Conservation (phyloP, 2,888 invertebrate genomes). For the Clusia tigrina region DNA sequence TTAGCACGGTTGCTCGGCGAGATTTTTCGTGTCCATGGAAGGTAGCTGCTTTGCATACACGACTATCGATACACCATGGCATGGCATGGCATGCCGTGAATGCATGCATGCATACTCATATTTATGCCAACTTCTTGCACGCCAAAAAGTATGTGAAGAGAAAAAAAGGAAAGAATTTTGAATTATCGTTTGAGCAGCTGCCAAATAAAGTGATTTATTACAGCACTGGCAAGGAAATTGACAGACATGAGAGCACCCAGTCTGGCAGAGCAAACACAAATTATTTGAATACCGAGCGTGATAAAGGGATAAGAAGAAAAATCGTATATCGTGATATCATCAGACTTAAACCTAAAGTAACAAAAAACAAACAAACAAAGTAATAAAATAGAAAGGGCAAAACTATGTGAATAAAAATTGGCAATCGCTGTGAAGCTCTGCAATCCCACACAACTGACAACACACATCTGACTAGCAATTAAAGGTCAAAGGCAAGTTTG, state of each 20-base stretch:
- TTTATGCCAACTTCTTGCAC: too few relatives aligned
- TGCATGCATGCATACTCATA: not conserved
- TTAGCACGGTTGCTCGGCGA: too few relatives aligned
- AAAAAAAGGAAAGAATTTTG: not conserved
- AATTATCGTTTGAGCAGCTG: not conserved
- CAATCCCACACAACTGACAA: not conserved
- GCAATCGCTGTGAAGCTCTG: not conserved
- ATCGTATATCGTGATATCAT: too few relatives aligned
- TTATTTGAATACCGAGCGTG: not conserved
- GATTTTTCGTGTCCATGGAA: too few relatives aligned
- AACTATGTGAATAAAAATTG: not conserved
- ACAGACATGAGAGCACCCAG: not conserved
- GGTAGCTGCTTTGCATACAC: too few relatives aligned
- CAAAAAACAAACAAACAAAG: not conserved
- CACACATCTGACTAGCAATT: not conserved
- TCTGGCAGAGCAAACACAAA: not conserved
- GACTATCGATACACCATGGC: too few relatives aligned
- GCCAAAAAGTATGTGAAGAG: not conserved
- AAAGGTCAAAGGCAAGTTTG: constrained; percentile 3
- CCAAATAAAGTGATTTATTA: not conserved
- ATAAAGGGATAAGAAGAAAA: too few relatives aligned
- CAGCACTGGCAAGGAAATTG: not conserved
- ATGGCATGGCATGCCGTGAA: not conserved
- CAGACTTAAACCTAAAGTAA: not conserved
- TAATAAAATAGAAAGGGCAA: not conserved